Evolutionary conservation across 2,888 invertebrate species (phyloP), one percentile per base, ranked within the genome.

Genomic region (Pandemis cinnamomeana): DNA sequence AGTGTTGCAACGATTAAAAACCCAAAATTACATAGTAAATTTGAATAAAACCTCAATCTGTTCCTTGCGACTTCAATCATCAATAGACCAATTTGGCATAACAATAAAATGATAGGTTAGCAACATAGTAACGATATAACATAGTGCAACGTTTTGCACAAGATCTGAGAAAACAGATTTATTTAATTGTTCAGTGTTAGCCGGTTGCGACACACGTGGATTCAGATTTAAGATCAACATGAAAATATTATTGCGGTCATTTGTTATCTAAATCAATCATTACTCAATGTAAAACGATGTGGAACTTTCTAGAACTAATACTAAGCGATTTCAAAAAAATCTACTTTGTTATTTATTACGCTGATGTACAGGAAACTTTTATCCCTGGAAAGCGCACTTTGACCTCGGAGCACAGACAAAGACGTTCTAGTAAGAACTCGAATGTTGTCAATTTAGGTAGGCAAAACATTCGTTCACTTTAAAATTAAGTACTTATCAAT

Each of bases 1-100:
- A 79, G 80, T 79, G 80, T 80, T 80, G 79, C 76, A 73, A 82
- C 76, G 78, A 78, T 79, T 80, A 76, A 77, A 77, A 76, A 72
- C 64, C 64, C 72, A 36, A 76, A 76, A 77, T 78, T 78, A 77
- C 77, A 62, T 71, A 27, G 61, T 67, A 60, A 73, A 64, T 70
- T 66, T 60, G 36, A 67, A 69, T 69, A 27, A 61, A 73, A 15
- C 27, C 36, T 55, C 64, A 15, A 60, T 5, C 27, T 46, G 36
- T 63, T 69, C 27, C 42, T 58, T 13, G 66, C 13, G 42, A 72
- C 41, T 68, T 55, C 10, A 61, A 10, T 41, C 68, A 58, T 58
- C 58, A 64, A 64, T 66, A 73, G 11, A 61, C 13, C 60, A 66
- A 48, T 68, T 72, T 58, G 41, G 60, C 51, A 60, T 69, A 63